Evolutionary conservation across 2,113 vertebrate genomes (phyloP), one percentile per base, ranked within the genome.

Genomic region (Equus przewalskii): DNA sequence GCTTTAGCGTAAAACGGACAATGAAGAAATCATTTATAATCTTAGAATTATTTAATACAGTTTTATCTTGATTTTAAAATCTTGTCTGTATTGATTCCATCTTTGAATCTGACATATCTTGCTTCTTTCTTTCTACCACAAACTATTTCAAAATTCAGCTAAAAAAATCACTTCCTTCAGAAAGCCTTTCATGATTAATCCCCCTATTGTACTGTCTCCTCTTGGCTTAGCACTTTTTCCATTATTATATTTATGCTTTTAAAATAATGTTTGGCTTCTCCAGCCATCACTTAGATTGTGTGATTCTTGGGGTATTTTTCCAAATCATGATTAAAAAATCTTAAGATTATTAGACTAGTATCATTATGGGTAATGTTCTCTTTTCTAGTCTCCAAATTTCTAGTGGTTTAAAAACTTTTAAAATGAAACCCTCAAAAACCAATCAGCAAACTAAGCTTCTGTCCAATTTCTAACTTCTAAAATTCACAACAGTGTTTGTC

Each of bases 121-220:
- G 70, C 49, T 96, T 91, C 89, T 73, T 65, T 60, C 19, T 88
- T 46, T 65, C 83, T 75, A 92, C 16, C 95, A 78, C 60, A 91
- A 85, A 73, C 6, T 90, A 84, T 92, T 91, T 93, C 51, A 96
- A 86, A 97, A 94, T 49, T 81, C 19, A 46, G 28, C 28, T 88
- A 44, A 96, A 83, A 75, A 76, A 41, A 30, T 65, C 19, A 87
- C 22, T 51, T 81, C 12, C 18, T 76, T 93, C 49, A 93, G 21
- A 41, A 88, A 92, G 44, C 26, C 26, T 82, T 88, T 82, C 56
- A 92, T 69, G 62, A 92, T 69, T 89, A 76, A 84, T 44, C 70
- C 44, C 36, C 24, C 86, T 67, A n/a, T 79, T 60, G 24, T 41
- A 87, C 9, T 64, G 21, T 84, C 51, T 96, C 60, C 41, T 60